Percentiles rank a stretch among this genome's conserved stretches.
Conservation (phyloP, 2,113 vertebrate genomes). For the Ochotona curzoniae region DNA sequence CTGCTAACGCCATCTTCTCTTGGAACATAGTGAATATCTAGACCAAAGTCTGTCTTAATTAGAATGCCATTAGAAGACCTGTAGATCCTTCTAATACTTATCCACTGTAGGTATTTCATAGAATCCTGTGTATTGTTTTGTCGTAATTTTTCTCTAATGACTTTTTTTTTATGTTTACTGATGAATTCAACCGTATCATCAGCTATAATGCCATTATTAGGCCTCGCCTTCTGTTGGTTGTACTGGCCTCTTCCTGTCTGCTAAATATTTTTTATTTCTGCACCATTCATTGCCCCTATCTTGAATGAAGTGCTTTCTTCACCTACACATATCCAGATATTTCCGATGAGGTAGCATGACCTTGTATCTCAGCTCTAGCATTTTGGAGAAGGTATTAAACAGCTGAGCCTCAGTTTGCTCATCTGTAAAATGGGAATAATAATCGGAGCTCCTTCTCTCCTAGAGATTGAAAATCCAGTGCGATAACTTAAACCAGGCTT, state of each 20-base stretch:
- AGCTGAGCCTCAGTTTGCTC: constrained; percentile 5
- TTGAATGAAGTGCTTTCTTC: background rate
- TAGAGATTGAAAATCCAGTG: constrained; percentile 25
- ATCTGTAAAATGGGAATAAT: constrained; percentile 5
- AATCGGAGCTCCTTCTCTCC: background rate
- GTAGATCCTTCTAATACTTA: constrained; percentile 48
- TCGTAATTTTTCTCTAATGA: background rate
- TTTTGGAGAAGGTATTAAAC: background rate
- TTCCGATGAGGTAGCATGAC: background rate
- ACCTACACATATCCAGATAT: background rate
- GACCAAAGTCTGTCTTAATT: constrained; percentile 13
- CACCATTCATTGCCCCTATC: background rate
- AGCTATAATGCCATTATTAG: background rate
- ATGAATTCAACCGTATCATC: background rate
- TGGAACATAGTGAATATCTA: constrained; percentile 5
- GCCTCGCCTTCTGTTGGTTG: background rate
- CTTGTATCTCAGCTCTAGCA: background rate
- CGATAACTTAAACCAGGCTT: background rate
- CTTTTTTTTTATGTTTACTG: background rate
- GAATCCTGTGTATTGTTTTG: background rate
- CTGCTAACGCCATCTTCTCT: constrained; percentile 46
- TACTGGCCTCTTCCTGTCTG: background rate
- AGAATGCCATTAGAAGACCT: constrained; percentile 12
- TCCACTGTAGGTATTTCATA: constrained; percentile 62
- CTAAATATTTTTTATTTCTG: background rate